Evolutionary conservation across 2,797 vertebrate species (phyloP), one percentile per base, ranked within the genome.

Genomic region (Ceyx erithaca): DNA sequence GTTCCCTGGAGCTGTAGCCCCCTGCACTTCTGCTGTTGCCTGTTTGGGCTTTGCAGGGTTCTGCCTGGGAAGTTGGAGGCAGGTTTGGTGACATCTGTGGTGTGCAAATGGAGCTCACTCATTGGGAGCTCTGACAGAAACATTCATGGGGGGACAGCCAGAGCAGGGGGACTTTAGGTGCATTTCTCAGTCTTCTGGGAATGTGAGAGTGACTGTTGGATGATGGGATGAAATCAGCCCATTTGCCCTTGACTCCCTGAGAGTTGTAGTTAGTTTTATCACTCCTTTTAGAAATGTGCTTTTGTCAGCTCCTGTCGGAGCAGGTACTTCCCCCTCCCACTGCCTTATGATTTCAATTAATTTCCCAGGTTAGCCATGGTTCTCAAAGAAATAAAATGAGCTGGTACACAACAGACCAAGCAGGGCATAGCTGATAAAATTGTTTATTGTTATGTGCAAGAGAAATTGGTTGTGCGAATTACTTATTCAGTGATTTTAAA

Each of bases 341-440:
- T 64, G 23, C 62, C 64, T 84, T 63, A 16, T 52, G 69, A 83
- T 91, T 85, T 82, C 85, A 90, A 30, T 90, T 96, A 79, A 94
- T 93, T 95, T 79, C 75, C 82, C 73, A 58, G 86, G 25, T 93
- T 86, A 33, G 77, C 41, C 49, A 33, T 66, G 61, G 73, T 73
- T 90, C 82, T 85, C 64, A 37, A 52, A 8, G 26, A 92, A 73
- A 52, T 57, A 46, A 95, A 91, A 77, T 14, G 83, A 92, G 87
- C 73, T 54, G 80, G 57, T 57, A 33, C 78, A n/a, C 92, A 57
- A 48, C 77, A 86, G 80, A 86, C 87, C 48, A 5, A 25, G 68
- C 87, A 92, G 77, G 82, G 73, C 80, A 57, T 12, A 84, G 77
- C 77, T 90, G 91, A 77, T 95, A 64, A 79, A 89, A 89, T 49